These are phyloP conservation scores for Acrossocheilus fasciatus DNA, from an alignment of 2,797 vertebrate species.

Conservation along the genomic window DNA sequence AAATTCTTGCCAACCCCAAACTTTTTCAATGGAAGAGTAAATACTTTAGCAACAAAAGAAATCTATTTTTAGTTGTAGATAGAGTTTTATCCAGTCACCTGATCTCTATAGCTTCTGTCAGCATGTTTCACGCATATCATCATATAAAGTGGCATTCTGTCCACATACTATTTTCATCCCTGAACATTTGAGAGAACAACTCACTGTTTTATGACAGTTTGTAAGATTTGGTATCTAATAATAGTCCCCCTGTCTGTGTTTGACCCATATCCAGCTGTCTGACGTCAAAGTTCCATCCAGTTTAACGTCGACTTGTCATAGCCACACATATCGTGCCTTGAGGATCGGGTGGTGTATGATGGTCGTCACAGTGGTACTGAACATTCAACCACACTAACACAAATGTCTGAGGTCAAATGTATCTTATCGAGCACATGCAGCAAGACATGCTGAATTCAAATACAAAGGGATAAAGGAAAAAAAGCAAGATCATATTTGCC, in stretches of 20 bases:
- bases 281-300: slow-evolving; percentile 25
- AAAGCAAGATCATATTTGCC: background rate
- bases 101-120: slow-evolving; percentile 13
- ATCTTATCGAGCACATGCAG: slow-evolving; percentile 3
- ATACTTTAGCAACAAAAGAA: background rate
- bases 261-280: slow-evolving; percentile 34
- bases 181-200: background rate
- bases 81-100: background rate
- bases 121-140: background rate
- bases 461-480: background rate
- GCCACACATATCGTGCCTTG: background rate
- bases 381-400: background rate
- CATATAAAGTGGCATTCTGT: slow-evolving; percentile 18
- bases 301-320: slow-evolving; percentile 2
- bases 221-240: background rate
- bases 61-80: background rate
- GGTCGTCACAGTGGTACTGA: slow-evolving; percentile 23
- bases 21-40: background rate
- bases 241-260: slow-evolving; percentile 12
- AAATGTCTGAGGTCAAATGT: slow-evolving; percentile 26
- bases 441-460: background rate
- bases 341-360: background rate
- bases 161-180: slow-evolving; percentile 4
- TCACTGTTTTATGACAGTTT: slow-evolving; percentile 22
- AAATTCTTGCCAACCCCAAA: background rate